Evolutionary conservation across 2,113 vertebrate species (phyloP).

Genomic region (Brachyistius frenatus): DNA sequence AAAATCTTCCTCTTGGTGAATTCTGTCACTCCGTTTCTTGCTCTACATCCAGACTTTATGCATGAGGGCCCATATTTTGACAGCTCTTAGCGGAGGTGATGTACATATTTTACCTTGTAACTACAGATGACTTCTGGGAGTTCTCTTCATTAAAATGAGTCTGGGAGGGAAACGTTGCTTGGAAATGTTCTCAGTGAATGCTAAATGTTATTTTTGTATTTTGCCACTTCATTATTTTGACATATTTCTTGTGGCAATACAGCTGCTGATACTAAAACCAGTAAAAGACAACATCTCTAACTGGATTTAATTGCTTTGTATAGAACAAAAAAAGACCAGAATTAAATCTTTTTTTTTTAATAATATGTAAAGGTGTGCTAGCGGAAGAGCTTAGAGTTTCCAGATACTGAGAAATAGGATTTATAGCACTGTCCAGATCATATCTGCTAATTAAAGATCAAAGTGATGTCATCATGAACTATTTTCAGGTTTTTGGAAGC

Average conservation of each 20-base stretch:
- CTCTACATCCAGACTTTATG: slow-evolving; percentile 20
- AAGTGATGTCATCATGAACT: slow-evolving; percentile 57
- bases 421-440: slow-evolving; percentile 35
- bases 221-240: slow-evolving; percentile 6
- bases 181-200: slow-evolving; percentile 15
- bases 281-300: not conserved
- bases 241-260: not conserved
- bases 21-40: slow-evolving; percentile 7
- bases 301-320: not conserved
- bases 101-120: slow-evolving; percentile 38
- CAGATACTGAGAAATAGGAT: slow-evolving; percentile 33
- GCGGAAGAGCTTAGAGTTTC: not conserved
- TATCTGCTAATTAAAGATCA: slow-evolving; percentile 66
- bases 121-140: slow-evolving; percentile 46
- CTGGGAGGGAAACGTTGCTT: not conserved
- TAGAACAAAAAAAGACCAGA: too few species aligned
- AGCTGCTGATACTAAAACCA: not conserved
- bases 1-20: slow-evolving; percentile 20
- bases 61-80: slow-evolving; percentile 42
- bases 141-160: slow-evolving; percentile 50
- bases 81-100: slow-evolving; percentile 57
- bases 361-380: not conserved
- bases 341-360: not conserved
- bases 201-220: slow-evolving; percentile 31
- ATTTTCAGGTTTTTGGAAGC: slow-evolving; percentile 48